These are phyloP conservation scores for Lithodes maja DNA, from an alignment of 2,888 invertebrate species.

Conservation along the genomic window DNA sequence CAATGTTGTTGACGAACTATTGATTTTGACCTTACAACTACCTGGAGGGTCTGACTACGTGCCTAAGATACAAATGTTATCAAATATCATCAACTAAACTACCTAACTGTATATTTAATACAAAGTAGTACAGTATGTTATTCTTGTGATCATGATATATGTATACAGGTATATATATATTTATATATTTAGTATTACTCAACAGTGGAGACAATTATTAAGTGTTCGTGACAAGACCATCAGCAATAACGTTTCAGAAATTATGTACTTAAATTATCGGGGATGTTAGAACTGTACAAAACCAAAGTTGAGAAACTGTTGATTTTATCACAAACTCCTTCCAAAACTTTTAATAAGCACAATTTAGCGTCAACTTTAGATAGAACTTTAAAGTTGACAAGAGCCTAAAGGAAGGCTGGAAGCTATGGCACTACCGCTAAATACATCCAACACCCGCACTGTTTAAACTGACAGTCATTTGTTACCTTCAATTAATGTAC, in stretches of 20 bases:
- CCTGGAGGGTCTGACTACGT: slow-evolving; percentile 58
- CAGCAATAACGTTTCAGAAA: slow-evolving; percentile 35
- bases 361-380: slow-evolving; percentile 30
- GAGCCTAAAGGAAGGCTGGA: no score
- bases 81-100: slow-evolving; percentile 59
- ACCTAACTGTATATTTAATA: slow-evolving; percentile 49
- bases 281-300: background rate
- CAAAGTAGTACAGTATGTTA: slow-evolving; percentile 49
- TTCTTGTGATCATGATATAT: slow-evolving; percentile 56
- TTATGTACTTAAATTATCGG: background rate
- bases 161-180: slow-evolving; percentile 10
- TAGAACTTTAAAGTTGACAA: slow-evolving; percentile 11
- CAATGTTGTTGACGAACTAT: no score
- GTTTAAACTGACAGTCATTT: no score
- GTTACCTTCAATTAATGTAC: no score
- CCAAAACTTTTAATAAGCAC: slow-evolving; percentile 52
- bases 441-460: no score
- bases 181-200: slow-evolving; percentile 30
- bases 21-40: slow-evolving; percentile 8
- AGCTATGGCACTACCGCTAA: no score
- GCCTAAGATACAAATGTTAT: slow-evolving; percentile 61
- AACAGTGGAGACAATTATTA: slow-evolving; percentile 56
- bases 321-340: slow-evolving; percentile 51
- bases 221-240: slow-evolving; percentile 59
- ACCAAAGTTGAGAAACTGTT: slow-evolving; percentile 30